phyloP scores from a whole-genome alignment of 2,113 vertebrate genomes.

The Amphiprion percula region DNA sequence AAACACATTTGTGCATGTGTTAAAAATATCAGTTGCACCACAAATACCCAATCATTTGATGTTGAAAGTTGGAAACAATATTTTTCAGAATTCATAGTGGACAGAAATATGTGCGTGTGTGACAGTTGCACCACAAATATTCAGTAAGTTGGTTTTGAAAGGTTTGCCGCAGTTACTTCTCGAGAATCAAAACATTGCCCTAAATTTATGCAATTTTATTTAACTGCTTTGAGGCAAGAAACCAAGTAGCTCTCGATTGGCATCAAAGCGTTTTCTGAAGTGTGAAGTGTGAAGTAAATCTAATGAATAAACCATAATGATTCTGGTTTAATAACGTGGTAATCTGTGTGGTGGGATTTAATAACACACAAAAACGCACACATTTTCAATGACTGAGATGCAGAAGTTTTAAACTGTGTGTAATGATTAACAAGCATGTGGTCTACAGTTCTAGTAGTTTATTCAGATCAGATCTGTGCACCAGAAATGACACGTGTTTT shows the following conservation, averaged over 20 bases:
- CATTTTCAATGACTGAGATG: background rate
- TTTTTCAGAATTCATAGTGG: too few species aligned
- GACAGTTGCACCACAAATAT: too few species aligned
- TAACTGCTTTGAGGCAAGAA: conserved; percentile 9
- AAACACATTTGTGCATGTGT: too few species aligned
- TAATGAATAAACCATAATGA: conserved; percentile 28
- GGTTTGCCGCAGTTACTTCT: background rate
- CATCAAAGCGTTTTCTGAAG: background rate
- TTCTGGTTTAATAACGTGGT: conserved; percentile 9
- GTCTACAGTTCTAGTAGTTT: background rate
- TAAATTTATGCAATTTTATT: background rate
- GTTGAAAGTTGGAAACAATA: conserved; percentile 3
- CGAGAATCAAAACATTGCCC: conserved; percentile 1
- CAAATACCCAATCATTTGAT: too few species aligned
- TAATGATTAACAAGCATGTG: background rate
- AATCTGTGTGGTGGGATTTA: background rate
- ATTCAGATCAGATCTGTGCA: background rate
- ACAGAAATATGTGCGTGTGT: too few species aligned
- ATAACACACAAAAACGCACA: background rate
- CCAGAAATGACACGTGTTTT: background rate
- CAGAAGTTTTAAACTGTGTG: background rate
- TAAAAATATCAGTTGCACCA: too few species aligned
- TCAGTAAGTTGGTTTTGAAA: background rate
- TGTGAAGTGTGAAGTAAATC: background rate
- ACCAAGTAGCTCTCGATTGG: background rate